These are phyloP conservation scores for Henicopernis longicauda DNA, from an alignment of 2,113 vertebrate genomes.

Conservation along the genomic window DNA sequence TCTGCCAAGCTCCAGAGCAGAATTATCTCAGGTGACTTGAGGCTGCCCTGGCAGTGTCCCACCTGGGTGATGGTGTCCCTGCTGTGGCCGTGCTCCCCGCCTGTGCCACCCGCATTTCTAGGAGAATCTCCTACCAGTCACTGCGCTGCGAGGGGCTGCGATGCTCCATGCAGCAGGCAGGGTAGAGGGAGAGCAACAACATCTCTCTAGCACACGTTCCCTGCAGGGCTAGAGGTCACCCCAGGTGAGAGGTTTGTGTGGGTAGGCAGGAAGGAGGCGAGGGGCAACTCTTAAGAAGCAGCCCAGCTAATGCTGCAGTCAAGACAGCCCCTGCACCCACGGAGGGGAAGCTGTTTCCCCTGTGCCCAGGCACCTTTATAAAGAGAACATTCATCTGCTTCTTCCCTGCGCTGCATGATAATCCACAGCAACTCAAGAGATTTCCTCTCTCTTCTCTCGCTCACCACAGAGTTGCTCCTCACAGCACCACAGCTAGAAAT, in stretches of 20 bases:
- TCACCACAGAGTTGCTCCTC: background rate
- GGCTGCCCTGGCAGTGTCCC: background rate
- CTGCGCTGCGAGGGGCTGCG: accelerated
- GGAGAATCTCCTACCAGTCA: background rate
- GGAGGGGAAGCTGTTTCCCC: background rate
- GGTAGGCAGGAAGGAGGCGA: background rate
- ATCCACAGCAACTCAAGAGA: background rate
- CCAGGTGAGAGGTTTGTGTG: background rate
- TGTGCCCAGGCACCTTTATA: background rate
- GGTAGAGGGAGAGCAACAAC: background rate
- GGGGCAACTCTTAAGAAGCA: background rate
- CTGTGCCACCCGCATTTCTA: background rate
- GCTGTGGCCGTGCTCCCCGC: accelerated
- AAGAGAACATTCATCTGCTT: background rate
- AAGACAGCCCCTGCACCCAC: background rate
- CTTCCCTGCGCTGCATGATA: background rate
- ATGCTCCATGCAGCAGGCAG: background rate
- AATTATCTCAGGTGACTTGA: background rate
- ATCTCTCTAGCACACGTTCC: background rate
- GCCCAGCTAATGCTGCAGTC: background rate
- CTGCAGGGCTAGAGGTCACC: accelerated
- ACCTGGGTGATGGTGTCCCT: background rate
- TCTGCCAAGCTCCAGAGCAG: background rate
- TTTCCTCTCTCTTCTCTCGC: background rate
- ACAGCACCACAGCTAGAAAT: background rate